A percentile compares a stretch with the other conserved stretches of the same genome.
These are phyloP conservation scores for Cotesia congregata DNA, from an alignment of 2,888 invertebrate species.

Conservation along the genomic window DNA sequence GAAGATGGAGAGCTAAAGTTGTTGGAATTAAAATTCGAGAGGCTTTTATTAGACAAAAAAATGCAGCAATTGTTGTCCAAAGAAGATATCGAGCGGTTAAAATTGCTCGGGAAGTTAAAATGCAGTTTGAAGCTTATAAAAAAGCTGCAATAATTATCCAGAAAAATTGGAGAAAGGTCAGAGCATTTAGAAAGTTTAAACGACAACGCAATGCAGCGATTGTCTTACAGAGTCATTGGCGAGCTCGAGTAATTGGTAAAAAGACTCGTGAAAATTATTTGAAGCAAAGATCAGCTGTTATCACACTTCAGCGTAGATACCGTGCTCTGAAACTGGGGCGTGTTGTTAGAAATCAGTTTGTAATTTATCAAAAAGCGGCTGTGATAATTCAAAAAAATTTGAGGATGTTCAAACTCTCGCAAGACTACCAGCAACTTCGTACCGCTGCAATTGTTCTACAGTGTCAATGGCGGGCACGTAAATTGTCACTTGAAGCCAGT, in stretches of 20 bases:
- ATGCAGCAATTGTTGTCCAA: conserved; percentile 69
- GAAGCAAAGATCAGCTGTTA: conserved; percentile 53
- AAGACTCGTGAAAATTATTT: conserved; percentile 31
- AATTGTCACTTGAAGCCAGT: conserved; percentile 24
- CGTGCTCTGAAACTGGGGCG: conserved; percentile 59
- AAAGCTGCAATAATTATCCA: conserved; percentile 67
- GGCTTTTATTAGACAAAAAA: conserved; percentile 34
- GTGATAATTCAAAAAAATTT: conserved; percentile 69
- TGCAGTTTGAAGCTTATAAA: conserved; percentile 48
- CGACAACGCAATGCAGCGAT: conserved; percentile 44
- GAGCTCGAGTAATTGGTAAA: conserved; percentile 51
- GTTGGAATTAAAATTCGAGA: conserved; percentile 18
- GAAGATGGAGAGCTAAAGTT: conserved; percentile 61
- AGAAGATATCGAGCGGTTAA: conserved; percentile 66
- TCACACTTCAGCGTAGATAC: conserved; percentile 70
- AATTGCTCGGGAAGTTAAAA: conserved; percentile 41
- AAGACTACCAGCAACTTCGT: conserved; percentile 43
- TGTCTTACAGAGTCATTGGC: conserved; percentile 61
- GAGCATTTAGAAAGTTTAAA: conserved; percentile 37
- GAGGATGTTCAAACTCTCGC: conserved; percentile 51
- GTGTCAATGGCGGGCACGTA: conserved; percentile 46
- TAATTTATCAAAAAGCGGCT: conserved; percentile 55
- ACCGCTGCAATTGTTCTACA: conserved; percentile 52
- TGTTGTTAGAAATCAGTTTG: conserved; percentile 39
- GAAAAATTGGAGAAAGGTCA: conserved; percentile 62